Base-by-base conservation (phyloP, 2,888 invertebrate species). In the Colletes collaris region DNA sequence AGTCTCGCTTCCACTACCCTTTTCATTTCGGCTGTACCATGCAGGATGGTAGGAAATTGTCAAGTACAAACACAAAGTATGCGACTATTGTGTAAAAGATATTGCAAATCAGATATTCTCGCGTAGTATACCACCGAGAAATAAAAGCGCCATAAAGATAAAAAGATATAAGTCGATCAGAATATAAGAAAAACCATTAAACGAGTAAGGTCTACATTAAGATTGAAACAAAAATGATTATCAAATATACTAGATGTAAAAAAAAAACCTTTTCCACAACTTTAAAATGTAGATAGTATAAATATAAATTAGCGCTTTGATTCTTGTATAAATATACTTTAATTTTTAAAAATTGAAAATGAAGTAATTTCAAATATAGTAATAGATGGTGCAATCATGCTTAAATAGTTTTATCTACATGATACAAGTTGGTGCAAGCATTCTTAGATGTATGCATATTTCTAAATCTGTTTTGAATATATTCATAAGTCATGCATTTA, bases 1-100 rank as follows among this genome's bases (percentile, higher is more conserved):
- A 92, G 96, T 96, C 94, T 96, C 95, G 92, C 96, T 96, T 92
- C 96, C 95, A 91, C 95, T 95, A 91, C 95, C 95, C 90, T 94
- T 94, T 90, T 92, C 92, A 85, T 90, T 92, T 90, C 92, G 91
- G 89, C 92, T 92, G 91, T 85, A 89, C 85, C 89, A 88, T 86
- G 86, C 86, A 88, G 84, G 82, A 88, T 85, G 81, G 84, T 88
- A 84, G 86, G 86, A 89, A 89, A 89, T 86, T 84, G 83, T 90
- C 88, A 89, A 90, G 87, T 90, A 90, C 90, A 90, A 90, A 90
- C 89, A 87, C 85, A 90, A 90, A 89, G 76, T 81, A 85, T 82
- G 85, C 78, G 66, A 83, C 83, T 86, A 86, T 86, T 63, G 81
- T 85, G 70, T 86, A 78, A 76, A 85, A 79, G 68, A 76, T 80